Evolutionary conservation across 2,888 invertebrate species (phyloP).

Genomic region (Morpho deidamia): DNA sequence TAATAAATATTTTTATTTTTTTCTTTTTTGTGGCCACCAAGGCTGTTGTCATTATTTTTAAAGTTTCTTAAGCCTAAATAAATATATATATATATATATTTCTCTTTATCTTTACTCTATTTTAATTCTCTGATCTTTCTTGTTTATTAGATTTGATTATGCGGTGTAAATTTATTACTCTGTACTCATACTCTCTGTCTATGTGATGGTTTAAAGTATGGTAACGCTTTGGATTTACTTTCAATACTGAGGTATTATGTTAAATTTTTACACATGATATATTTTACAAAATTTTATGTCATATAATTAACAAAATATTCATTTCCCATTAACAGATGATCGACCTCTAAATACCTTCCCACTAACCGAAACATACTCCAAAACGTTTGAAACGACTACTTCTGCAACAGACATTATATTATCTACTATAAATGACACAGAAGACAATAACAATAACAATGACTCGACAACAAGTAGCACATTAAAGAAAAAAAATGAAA

Average conservation of each 20-base stretch:
- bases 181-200: too few species aligned
- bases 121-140: constrained; percentile 9
- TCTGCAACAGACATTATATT: constrained; percentile 12
- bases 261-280: not conserved
- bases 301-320: constrained; percentile 34
- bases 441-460: not conserved
- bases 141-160: constrained; percentile 2
- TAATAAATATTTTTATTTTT: not conserved
- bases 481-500: not conserved
- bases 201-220: too few species aligned
- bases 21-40: not conserved
- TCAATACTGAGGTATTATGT: too few species aligned
- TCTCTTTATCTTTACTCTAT: constrained; percentile 19
- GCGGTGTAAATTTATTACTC: not conserved
- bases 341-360: constrained; percentile 62
- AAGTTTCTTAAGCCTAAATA: constrained; percentile 33
- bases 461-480: constrained; percentile 1
- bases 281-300: constrained; percentile 2
- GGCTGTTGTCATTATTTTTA: not conserved
- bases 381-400: constrained; percentile 34
- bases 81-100: constrained; percentile 19
- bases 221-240: too few species aligned
- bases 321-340: constrained; percentile 75
- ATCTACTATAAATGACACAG: not conserved
- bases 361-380: constrained; percentile 67